Evolutionary conservation across 2,113 vertebrate species (phyloP), one percentile per base, ranked within the genome.

Genomic region (Glareola pratincola): DNA sequence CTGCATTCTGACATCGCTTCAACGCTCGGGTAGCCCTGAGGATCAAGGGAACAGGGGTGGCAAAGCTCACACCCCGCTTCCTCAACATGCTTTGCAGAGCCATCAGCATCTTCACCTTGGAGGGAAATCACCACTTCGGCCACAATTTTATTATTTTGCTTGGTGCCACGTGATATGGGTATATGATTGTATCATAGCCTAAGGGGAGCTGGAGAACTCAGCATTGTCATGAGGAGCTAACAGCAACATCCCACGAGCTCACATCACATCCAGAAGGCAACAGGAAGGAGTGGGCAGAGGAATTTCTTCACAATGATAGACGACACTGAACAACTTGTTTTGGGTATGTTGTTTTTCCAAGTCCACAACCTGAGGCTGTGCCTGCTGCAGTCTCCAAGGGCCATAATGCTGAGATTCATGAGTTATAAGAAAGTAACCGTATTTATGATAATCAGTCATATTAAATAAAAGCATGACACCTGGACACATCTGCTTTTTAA

Each of bases 251-350:
- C 79, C 86, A 59, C 50, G 5, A 14, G 59, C 82, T 50, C 39
- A 7, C 57, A 68, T 90, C 56, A 69, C 69, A n/a, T 69, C 47
- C 90, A 78, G 60, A 50, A 94, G 64, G 69, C 69, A 81, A 14
- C 84, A 90, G 95, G 73, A 95, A 93, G 64, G 81, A 91, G 81
- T 71, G 69, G 90, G 92, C 81, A 92, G 94, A 85, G 51, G 77
- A 81, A 92, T 92, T 74, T 78, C 64, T 87, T 37, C 48, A 71
- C 0, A 0, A 7, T 64, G 73, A 81, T 0, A 0, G 64, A 41
- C 4, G 12, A 76, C 76, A 62, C 64, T 14, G 76, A 77, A 89
- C 71, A 66, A 79, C 14, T 84, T 37, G 29, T 85, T 75, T 67
- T 0, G 4, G 10, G 9, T 27, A 6, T 10, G 34, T 17, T 76